These are phyloP conservation scores for Oryctes rhinoceros DNA, from an alignment of 1,140 invertebrate genomes.

Conservation along the genomic window DNA sequence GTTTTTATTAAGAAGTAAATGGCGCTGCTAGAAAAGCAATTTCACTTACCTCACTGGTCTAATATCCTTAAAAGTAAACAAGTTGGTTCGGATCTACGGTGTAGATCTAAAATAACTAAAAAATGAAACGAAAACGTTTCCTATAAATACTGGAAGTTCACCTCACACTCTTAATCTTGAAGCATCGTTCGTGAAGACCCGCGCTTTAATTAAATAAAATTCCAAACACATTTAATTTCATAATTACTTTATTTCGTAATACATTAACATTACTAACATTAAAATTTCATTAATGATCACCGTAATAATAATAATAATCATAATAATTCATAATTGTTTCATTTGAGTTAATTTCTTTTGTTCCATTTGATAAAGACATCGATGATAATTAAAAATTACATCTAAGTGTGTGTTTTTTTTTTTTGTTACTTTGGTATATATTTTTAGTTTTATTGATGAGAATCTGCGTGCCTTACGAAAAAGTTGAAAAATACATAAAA, in stretches of 20 bases:
- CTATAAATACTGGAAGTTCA: no score
- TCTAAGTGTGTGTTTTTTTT: not conserved
- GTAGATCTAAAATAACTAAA: no score
- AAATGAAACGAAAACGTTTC: no score
- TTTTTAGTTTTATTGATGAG: conserved; percentile 3
- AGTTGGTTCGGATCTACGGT: no score
- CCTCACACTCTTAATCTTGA: no score
- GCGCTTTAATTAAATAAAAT: conserved; percentile 4
- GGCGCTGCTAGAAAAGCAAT: no score
- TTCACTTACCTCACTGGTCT: no score
- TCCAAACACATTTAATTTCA: not conserved
- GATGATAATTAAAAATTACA: conserved; percentile 23
- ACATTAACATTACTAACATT: conserved; percentile 35
- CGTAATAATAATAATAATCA: conserved; percentile 24
- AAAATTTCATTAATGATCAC: conserved; percentile 26
- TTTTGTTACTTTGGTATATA: not conserved
- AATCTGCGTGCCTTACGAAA: not conserved
- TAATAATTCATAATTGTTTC: conserved; percentile 26
- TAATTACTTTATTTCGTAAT: conserved; percentile 29
- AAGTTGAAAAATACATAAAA: not conserved
- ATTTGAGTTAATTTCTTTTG: not conserved
- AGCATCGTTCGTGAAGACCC: no score
- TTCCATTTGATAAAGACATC: conserved; percentile 17
- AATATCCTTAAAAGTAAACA: no score
- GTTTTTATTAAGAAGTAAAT: no score